Evolutionary conservation across 2,113 vertebrate genomes (phyloP).

Genomic region (Spilogale gracilis): DNA sequence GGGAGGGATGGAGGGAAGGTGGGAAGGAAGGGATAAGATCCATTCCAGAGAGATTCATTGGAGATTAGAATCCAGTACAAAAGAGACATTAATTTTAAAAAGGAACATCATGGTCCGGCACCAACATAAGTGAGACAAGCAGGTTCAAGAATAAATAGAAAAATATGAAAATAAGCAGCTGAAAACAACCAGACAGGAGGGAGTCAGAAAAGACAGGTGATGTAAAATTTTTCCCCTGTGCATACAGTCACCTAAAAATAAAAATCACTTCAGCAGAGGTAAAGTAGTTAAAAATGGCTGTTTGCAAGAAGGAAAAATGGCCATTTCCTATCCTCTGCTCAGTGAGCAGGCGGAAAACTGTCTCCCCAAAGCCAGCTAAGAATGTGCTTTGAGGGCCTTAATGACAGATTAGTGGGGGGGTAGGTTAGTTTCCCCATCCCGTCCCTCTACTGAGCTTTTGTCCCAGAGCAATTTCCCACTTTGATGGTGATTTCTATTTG

Average conservation of each 20-base stretch:
- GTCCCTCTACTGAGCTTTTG: neutral
- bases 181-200: neutral
- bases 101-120: neutral
- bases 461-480: neutral
- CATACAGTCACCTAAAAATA: neutral
- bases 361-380: neutral
- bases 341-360: neutral
- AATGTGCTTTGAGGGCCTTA: no score
- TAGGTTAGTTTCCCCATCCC: neutral
- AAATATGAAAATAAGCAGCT: neutral
- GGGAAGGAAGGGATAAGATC: neutral
- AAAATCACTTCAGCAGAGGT: neutral
- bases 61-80: neutral
- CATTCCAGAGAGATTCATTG: neutral
- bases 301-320: conserved; percentile 1
- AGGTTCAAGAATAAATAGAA: neutral
- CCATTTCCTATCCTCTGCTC: neutral
- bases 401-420: neutral
- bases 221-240: neutral
- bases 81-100: neutral
- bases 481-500: neutral
- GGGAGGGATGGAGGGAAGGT: no score
- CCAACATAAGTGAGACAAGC: neutral
- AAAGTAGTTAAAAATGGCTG: neutral
- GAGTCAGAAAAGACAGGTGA: neutral